Conservation (phyloP, 2,797 vertebrate genomes). For the Natrix natrix region DNA sequence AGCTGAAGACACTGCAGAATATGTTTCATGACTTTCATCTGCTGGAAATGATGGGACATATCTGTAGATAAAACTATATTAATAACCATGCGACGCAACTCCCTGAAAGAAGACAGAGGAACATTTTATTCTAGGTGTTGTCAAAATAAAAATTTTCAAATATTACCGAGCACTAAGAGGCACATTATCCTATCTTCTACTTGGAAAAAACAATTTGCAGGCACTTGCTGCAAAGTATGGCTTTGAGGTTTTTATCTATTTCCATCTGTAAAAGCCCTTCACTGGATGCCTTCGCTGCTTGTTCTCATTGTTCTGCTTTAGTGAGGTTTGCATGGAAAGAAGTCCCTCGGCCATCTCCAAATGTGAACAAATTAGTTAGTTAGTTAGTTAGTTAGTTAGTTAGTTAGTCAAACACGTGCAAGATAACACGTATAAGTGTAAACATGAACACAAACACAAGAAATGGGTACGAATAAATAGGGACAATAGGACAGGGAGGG, state of each 20-base stretch:
- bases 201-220: neutral
- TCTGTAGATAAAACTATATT: constrained; percentile 93
- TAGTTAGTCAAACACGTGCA: too few species aligned
- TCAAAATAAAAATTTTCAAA: neutral
- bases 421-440: too few species aligned
- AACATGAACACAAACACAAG: too few species aligned
- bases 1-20: constrained; percentile 77
- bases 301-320: neutral
- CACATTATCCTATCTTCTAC: neutral
- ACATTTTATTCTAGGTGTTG: neutral
- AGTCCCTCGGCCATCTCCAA: neutral
- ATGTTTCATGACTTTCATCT: constrained; percentile 83
- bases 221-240: neutral
- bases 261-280: neutral
- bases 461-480: too few species aligned
- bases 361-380: neutral
- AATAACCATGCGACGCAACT: constrained; percentile 85
- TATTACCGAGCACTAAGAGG: neutral
- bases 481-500: too few species aligned
- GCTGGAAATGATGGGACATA: constrained; percentile 92
- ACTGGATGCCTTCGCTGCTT: neutral
- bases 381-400: too few species aligned
- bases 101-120: constrained; percentile 68
- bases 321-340: neutral
- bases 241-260: neutral